Conservation (phyloP, 2,797 vertebrate genomes). For the Phrynocephalus guinanensis region DNA sequence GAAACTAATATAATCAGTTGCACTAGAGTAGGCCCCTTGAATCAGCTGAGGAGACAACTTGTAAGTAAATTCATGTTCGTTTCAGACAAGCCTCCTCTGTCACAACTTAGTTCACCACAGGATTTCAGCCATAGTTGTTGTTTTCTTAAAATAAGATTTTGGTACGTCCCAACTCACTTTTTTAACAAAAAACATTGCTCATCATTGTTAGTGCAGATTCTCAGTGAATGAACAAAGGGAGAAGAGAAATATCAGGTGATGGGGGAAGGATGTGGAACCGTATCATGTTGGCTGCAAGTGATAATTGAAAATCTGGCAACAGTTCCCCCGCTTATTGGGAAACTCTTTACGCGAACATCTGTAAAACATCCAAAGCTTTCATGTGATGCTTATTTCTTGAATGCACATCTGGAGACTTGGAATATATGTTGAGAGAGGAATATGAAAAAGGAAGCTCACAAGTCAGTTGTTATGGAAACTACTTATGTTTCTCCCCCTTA, state of each 20-base stretch:
- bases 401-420: neutral
- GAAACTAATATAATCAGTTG: too few relatives aligned
- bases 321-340: conserved; percentile 64
- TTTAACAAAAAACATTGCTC: conserved; percentile 34
- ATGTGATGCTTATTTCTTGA: neutral
- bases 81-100: too few relatives aligned
- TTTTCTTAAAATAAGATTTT: conserved; percentile 38
- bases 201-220: conserved; percentile 44
- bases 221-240: conserved; percentile 55
- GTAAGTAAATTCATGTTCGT: too few relatives aligned
- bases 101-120: too few relatives aligned
- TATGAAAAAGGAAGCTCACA: neutral
- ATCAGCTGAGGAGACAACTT: too few relatives aligned
- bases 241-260: conserved; percentile 56
- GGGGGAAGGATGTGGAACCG: conserved; percentile 45
- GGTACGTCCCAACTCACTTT: conserved; percentile 27
- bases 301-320: conserved; percentile 58
- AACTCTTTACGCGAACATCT: conserved; percentile 62
- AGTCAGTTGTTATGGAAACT: conserved; percentile 64
- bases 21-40: too few relatives aligned
- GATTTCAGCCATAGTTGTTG: neutral
- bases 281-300: conserved; percentile 43
- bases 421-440: neutral
- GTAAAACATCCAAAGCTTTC: conserved; percentile 51
- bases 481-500: conserved; percentile 5